Evolutionary conservation across 2,113 vertebrate genomes (phyloP), one percentile per base, ranked within the genome.

Genomic region (Semicossyphus pulcher): DNA sequence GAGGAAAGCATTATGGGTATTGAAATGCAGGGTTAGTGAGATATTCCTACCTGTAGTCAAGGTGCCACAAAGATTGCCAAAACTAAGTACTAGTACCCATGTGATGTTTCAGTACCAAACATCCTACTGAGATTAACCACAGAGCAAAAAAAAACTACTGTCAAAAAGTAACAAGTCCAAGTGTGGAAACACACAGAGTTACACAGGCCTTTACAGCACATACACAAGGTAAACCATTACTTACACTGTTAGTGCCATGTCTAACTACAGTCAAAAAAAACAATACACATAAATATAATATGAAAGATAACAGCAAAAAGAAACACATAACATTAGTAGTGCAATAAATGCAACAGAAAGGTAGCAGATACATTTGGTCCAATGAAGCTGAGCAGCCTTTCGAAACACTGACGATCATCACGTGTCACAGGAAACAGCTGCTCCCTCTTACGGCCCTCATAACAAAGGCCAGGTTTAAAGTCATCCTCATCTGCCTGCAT

Each of bases 331-430:
- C 64, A 54, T 39, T 74, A 74, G 63, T 74, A 89, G 81, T 88
- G 84, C 86, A 91, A 91, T 76, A 80, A 81, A 85, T 87, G 82
- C 72, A 69, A 76, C n/a, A 65, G 60, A 80, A 75, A 59, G 18
- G 41, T 53, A 73, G 57, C 56, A 37, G 48, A 74, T 66, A 85
- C 31, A 83, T 91, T 92, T 91, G 92, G 88, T 92, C 91, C 87
- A 45, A 53, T 52, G 41, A 42, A 64, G 68, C 47, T 28, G 23
- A 56, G n/a, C 29, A 18, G 63, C 57, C 69, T 71, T 56, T 28
- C 65, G 32, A 57, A 89, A 88, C 81, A 83, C 76, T 85, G 62
- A 44, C 7, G 16, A 44, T 44, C 41, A 7, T n/a, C 18, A 34
- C 32, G 9, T 54, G 34, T 51, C n/a, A 14, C 26, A 23, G 7